Base-by-base conservation (phyloP, 2,113 vertebrate genomes). In the Empidonax traillii region DNA sequence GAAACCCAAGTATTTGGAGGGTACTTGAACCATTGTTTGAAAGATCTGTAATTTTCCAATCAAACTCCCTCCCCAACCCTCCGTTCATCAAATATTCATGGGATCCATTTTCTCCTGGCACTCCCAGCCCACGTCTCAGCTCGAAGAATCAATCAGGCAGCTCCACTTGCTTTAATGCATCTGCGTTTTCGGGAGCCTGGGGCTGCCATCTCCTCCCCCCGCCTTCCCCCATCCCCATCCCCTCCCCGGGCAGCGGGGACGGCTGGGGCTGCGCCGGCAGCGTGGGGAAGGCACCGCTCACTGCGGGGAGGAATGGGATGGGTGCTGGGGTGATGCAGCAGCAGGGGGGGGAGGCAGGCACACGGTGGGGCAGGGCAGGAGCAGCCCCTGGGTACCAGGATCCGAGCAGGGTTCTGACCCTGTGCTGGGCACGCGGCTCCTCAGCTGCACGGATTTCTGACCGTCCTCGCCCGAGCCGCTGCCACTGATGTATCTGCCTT, bases 41-140 rank as follows among this genome's bases (percentile, higher is more conserved):
- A 94, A 96, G 91, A 93, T 94, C 91, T 95, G 95, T 96, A 97
- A 97, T 96, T 97, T 97, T 96, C 96, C 96, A 96, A 95, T 97
- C 96, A 94, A 95, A 96, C 93, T 96, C 93, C 87, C 87, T 96
- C 95, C 96, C 87, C n/a, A 35, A 96, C 93, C 95, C 94, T 94
- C 93, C 4, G 77, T 94, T 97, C 96, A 97, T 97, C 96, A 97
- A 97, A 97, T 97, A 97, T 97, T 97, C 95, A 96, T 94, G 90
- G 96, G 87, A 89, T 97, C 95, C 96, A 97, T 97, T 97, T 97
- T 97, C 96, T 97, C 94, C 93, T 91, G 93, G 94, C 95, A 94
- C 89, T 95, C 93, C 95, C 94, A 94, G 55, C 96, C 96, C 93
- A 96, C 91, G 59, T 95, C 93, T 91, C 94, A 97, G 95, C 96